These are phyloP conservation scores for Epirrita christyi DNA, from an alignment of 2,888 invertebrate species.

Conservation along the genomic window DNA sequence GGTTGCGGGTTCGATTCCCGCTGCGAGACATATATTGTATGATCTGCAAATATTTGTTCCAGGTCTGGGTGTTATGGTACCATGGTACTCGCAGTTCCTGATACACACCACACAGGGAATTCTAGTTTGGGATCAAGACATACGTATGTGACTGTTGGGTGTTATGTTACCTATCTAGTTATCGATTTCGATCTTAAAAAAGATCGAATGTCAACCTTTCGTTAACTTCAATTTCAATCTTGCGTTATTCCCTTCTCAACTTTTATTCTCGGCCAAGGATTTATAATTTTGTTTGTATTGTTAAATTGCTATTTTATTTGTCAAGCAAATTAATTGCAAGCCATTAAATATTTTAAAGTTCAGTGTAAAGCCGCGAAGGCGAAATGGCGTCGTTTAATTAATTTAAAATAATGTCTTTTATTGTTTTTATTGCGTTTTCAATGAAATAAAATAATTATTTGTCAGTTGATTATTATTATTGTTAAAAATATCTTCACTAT, in stretches of 20 bases:
- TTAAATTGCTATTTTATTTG: slow-evolving; percentile 38
- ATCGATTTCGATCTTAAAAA: too few species aligned
- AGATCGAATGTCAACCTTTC: not conserved
- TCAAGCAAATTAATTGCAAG: slow-evolving; percentile 39
- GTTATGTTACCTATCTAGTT: too few species aligned
- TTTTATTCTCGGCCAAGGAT: slow-evolving; percentile 53
- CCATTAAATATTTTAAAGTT: slow-evolving; percentile 27
- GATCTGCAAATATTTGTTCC: too few species aligned
- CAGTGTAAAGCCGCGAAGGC: slow-evolving; percentile 20
- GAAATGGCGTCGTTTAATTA: slow-evolving; percentile 19
- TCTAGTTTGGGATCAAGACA: too few species aligned
- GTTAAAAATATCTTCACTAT: not conserved
- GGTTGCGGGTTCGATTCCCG: too few species aligned
- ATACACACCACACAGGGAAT: too few species aligned
- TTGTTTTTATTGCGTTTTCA: slow-evolving; percentile 15
- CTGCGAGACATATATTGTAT: too few species aligned
- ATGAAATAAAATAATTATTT: not conserved
- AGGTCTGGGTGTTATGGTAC: too few species aligned
- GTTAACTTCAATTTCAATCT: not conserved
- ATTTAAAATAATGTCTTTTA: slow-evolving; percentile 25
- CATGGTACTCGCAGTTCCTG: too few species aligned
- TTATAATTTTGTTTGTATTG: slow-evolving; percentile 30
- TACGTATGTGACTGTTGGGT: too few species aligned
- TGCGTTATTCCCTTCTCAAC: not conserved
- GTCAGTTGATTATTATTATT: not conserved